Conservation (phyloP, 37 sponge, comb jelly and placozoan species). For the Spongilla lacustris region DNA sequence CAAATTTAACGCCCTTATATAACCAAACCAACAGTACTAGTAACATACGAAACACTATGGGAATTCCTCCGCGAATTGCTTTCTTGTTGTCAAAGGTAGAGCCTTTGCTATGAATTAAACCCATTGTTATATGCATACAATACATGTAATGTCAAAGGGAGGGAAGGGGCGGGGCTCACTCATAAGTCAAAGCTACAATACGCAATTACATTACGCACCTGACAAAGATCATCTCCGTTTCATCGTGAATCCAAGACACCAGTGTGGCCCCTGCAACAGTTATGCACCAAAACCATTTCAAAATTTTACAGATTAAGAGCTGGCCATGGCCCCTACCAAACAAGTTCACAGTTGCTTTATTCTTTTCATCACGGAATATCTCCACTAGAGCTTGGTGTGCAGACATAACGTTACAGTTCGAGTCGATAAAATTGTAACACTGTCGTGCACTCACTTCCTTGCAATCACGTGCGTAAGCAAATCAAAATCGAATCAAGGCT, state of each 20-base stretch:
- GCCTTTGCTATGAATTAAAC: conserved; percentile 54
- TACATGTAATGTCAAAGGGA: too few relatives aligned
- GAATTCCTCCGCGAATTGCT: conserved; percentile 93
- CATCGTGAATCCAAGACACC: conserved; percentile 89
- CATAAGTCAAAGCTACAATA: too few relatives aligned
- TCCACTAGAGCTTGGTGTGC: conserved; percentile 50
- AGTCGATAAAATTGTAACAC: too few relatives aligned
- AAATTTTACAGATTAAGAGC: not conserved
- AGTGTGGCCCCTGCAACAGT: conserved; percentile 79
- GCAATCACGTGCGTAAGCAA: too few relatives aligned
- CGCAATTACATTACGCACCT: conserved; percentile 50
- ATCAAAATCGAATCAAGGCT: too few relatives aligned
- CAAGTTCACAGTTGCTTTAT: conserved; percentile 75
- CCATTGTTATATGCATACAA: too few relatives aligned
- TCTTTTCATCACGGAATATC: conserved; percentile 68
- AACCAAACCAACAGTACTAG: not conserved
- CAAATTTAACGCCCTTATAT: not conserved
- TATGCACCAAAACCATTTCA: conserved; percentile 3
- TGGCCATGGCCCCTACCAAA: conserved; percentile 61
- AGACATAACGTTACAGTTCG: too few relatives aligned
- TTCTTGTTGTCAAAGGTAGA: conserved; percentile 92
- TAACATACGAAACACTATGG: conserved; percentile 89
- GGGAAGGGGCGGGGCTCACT: not conserved
- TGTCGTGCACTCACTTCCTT: too few relatives aligned
- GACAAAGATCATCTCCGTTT: conserved; percentile 88